Evolutionary conservation across 2,113 vertebrate genomes (phyloP).

Genomic region (Furnarius figulus): DNA sequence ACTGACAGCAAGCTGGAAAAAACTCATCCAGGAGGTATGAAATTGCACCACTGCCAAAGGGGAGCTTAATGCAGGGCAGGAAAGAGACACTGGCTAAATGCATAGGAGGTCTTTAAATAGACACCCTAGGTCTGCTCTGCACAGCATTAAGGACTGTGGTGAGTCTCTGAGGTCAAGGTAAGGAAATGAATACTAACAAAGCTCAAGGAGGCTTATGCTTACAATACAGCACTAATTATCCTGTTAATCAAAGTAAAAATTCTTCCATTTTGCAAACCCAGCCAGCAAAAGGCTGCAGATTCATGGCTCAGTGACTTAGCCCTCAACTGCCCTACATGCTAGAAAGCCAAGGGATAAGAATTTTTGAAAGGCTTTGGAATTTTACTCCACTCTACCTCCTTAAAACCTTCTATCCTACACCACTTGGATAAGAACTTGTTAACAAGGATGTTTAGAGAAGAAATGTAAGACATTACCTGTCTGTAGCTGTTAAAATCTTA

Average conservation of each 20-base stretch:
- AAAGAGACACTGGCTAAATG: neutral
- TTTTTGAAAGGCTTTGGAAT: neutral
- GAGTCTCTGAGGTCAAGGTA: neutral
- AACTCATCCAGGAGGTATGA: neutral
- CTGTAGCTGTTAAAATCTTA: neutral
- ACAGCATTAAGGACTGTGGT: neutral
- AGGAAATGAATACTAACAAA: conserved; percentile 6
- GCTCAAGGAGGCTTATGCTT: neutral
- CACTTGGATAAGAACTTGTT: neutral
- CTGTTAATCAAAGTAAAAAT: conserved; percentile 44
- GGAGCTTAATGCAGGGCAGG: neutral
- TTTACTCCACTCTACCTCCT: neutral
- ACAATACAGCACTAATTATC: conserved; percentile 24
- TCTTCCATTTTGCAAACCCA: conserved; percentile 19
- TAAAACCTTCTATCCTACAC: neutral
- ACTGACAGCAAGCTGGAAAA: conserved; percentile 26
- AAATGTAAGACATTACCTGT: neutral
- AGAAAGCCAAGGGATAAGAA: neutral
- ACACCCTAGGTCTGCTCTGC: neutral
- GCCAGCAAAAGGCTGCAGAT: neutral
- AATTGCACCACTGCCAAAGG: neutral
- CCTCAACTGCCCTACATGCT: neutral
- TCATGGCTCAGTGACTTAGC: neutral
- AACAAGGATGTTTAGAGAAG: neutral
- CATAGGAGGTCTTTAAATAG: neutral